Conservation (phyloP, 2,888 invertebrate genomes). For the Cheilosia pagana region DNA sequence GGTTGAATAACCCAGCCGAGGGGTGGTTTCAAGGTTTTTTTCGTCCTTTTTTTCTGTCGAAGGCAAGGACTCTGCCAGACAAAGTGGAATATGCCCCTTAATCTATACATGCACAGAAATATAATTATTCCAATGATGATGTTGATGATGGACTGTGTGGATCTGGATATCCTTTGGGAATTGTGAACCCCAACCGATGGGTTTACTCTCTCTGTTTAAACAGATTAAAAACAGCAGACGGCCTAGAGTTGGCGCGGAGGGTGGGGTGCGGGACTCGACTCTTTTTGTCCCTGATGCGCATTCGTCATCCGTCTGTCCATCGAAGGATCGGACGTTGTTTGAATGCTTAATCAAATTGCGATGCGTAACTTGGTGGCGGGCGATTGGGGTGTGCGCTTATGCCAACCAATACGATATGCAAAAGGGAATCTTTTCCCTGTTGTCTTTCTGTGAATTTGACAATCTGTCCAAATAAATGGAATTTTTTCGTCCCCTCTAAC, state of each 20-base stretch:
- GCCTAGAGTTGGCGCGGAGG: constrained; percentile 32
- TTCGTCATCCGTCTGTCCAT: constrained; percentile 62
- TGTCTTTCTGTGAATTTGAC: constrained; percentile 74
- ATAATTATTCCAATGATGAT: constrained; percentile 68
- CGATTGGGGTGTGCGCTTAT: not conserved
- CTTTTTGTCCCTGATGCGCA: constrained; percentile 42
- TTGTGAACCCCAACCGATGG: constrained; percentile 1
- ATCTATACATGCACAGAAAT: constrained; percentile 54
- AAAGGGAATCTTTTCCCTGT: constrained; percentile 61
- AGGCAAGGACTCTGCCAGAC: constrained; percentile 9
- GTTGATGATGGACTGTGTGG: constrained; percentile 62
- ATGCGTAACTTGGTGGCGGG: constrained; percentile 41
- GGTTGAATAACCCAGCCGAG: constrained; percentile 19
- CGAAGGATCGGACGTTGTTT: constrained; percentile 68
- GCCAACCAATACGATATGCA: constrained; percentile 22
- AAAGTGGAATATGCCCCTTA: constrained; percentile 27
- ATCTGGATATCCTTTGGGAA: constrained; percentile 63
- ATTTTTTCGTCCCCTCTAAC: constrained; percentile 41
- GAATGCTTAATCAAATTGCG: constrained; percentile 73
- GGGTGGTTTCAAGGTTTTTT: constrained; percentile 8
- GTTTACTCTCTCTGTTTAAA: constrained; percentile 70
- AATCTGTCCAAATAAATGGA: constrained; percentile 75
- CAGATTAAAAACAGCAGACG: constrained; percentile 68
- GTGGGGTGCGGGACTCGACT: too few species aligned
- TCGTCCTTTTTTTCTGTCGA: not conserved